Conservation (phyloP, 2,797 vertebrate species). For the Sylvilagus floridanus region DNA sequence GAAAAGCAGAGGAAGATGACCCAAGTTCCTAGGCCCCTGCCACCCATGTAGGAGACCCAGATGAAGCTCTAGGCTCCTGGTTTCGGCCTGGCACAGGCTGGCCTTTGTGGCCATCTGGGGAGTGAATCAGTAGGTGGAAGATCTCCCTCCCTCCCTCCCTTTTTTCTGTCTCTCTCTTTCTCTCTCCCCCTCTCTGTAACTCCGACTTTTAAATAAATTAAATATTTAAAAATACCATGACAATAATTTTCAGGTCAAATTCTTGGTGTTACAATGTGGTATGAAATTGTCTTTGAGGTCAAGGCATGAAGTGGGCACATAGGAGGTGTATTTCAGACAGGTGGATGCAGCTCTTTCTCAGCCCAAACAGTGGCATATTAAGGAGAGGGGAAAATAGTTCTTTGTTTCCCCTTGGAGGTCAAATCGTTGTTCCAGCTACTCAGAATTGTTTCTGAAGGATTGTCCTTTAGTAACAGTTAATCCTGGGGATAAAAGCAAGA, state of each 20-base stretch:
- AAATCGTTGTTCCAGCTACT: conserved; percentile 7
- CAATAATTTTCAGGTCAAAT: conserved; percentile 21
- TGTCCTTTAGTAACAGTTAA: conserved; percentile 45
- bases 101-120: no score
- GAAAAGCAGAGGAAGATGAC: no score
- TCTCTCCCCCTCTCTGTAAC: no score
- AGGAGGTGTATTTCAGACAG: background rate
- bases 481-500: conserved; percentile 17
- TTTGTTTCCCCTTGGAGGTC: background rate
- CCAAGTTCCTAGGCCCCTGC: no score
- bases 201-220: no score
- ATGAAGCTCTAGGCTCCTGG: no score
- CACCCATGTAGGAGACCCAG: no score
- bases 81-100: no score
- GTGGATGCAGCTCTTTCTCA: background rate
- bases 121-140: no score
- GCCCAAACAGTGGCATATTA: accelerated
- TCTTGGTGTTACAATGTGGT: background rate
- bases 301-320: background rate
- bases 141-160: no score
- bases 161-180: no score
- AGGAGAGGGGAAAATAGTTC: background rate
- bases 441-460: conserved; percentile 18
- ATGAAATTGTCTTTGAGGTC: background rate
- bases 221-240: background rate